Base-by-base conservation (phyloP, 1,140 invertebrate species). In the Zeugodacus cucurbitae region DNA sequence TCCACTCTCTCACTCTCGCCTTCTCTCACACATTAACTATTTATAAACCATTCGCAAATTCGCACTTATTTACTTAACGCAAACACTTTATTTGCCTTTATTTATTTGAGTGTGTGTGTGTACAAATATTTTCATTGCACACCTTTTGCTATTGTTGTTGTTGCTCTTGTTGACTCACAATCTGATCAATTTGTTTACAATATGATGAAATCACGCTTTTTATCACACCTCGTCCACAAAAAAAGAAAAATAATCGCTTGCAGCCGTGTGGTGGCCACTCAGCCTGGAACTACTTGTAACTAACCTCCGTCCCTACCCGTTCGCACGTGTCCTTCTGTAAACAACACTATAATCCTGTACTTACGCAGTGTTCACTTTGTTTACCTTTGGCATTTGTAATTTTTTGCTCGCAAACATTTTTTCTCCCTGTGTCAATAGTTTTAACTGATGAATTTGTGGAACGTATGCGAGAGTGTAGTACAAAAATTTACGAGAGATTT, bases 51-150 rank as follows among this genome's bases (percentile, higher is more conserved):
- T 74, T 44, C 37, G 22, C 70, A 74, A 44, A 74, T 74, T 74
- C 70, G 70, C 70, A 74, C 67, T 74, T 74, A 74, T 74, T 74
- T 74, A 74, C 62, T 67, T 67, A 67, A 67, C 67, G 17, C 67
- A 74, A 74, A 74, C 22, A 74, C 70, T 41, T 67, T 32, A 67
- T 8, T 62, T 29, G n/a, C 14, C 62, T 67, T 17, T 32, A 32
- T 4, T 67, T n/a, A n/a, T n/a, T n/a, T n/a, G n/a, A 29, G 11
- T 3, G 10, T 32, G 62, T 17, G 29, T 67, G 11, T 26, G 22
- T 62, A 26, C n/a, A 62, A 62, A 26, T 62, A 62, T 62, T 62
- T 62, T 62, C 26, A 62, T 62, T 17, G 29, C 29, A 70, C 32
- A 70, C 64, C 11, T 62, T 26, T 62, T 62, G 7, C 22, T 44